A percentile compares a stretch with the other conserved stretches of the same genome.
phyloP scores from a whole-genome alignment of 2,888 invertebrate genomes.

The Onchidella celtica region DNA sequence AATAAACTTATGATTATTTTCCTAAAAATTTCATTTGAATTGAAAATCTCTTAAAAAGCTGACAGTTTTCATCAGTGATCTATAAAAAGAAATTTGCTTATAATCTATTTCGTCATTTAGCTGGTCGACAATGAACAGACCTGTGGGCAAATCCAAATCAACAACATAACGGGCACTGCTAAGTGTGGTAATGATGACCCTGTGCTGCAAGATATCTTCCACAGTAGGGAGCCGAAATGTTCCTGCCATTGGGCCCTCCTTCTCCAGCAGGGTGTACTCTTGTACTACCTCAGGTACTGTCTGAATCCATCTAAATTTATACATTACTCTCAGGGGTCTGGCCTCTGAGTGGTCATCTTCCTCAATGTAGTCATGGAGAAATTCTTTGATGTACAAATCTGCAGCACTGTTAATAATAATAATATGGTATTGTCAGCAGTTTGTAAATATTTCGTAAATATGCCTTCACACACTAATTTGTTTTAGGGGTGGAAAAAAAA shows the following conservation, averaged over 20 bases:
- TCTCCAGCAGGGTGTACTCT: conserved; percentile 87
- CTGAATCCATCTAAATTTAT: conserved; percentile 88
- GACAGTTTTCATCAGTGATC: too few species aligned
- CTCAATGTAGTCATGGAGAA: conserved; percentile 87
- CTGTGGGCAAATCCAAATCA: conserved; percentile 82
- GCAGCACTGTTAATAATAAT: conserved; percentile 84
- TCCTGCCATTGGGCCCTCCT: conserved; percentile 59
- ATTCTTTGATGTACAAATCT: conserved; percentile 91
- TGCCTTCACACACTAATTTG: too few species aligned
- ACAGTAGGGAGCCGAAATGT: conserved; percentile 86
- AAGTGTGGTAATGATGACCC: conserved; percentile 89
- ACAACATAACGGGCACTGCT: conserved; percentile 89
- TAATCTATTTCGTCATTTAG: too few species aligned
- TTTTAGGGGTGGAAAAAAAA: too few species aligned
- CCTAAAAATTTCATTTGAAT: too few species aligned
- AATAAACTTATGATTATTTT: too few species aligned
- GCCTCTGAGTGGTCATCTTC: conserved; percentile 85
- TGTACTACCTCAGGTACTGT: conserved; percentile 87
- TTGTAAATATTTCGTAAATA: too few species aligned
- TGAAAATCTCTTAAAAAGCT: too few species aligned
- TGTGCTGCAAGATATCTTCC: conserved; percentile 87
- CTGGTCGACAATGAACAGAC: conserved; percentile 9
- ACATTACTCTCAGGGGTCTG: conserved; percentile 88
- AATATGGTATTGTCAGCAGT: not conserved
- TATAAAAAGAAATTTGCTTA: too few species aligned